Evolutionary conservation across 2,797 vertebrate genomes (phyloP).

Genomic region (Gymnothorax javanicus): DNA sequence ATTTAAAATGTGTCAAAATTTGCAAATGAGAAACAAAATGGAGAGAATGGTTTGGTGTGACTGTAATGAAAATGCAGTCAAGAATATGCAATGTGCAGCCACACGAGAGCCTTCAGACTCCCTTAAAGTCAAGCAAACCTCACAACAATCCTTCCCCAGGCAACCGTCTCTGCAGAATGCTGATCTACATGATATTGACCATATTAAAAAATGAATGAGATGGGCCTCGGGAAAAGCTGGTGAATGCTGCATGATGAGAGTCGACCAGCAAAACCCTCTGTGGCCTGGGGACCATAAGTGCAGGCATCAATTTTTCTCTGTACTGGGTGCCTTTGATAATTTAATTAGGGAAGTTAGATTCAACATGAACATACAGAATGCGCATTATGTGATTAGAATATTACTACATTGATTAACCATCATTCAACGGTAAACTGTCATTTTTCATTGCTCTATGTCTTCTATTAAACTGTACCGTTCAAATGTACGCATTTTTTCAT

Average conservation of each 20-base stretch:
- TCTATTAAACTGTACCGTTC: neutral
- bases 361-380: neutral
- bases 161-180: neutral
- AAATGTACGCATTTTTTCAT: neutral
- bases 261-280: neutral
- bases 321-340: neutral
- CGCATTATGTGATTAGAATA: neutral
- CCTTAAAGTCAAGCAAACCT: neutral
- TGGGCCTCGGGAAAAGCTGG: neutral
- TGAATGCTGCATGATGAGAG: neutral
- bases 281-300: neutral
- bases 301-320: neutral
- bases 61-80: neutral
- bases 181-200: neutral
- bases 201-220: neutral
- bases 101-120: neutral
- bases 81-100: neutral
- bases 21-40: neutral
- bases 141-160: neutral
- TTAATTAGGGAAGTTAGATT: neutral
- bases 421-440: neutral
- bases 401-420: neutral
- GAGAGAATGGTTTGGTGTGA: neutral
- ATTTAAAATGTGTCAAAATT: neutral
- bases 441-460: neutral